A percentile compares a stretch with the other conserved stretches of the same genome.
Evolutionary conservation across 1,140 invertebrate species (phyloP).

Genomic region (Ladona fulva): DNA sequence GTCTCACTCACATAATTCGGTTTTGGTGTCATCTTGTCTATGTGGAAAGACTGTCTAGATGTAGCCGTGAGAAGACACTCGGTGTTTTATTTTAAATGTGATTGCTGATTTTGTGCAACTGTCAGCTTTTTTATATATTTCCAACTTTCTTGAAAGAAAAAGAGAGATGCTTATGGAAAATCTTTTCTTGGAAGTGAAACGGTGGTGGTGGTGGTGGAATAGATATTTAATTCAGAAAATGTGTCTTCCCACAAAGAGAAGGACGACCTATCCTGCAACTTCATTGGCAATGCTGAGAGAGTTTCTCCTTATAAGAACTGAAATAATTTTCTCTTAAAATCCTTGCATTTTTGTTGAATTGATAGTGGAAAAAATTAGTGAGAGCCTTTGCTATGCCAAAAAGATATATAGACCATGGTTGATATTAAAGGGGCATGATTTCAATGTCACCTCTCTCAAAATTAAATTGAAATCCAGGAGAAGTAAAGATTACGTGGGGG

Average conservation of each 20-base stretch:
- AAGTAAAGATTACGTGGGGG: background rate
- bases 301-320: background rate
- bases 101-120: constrained; percentile 22
- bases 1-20: constrained; percentile 25
- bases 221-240: constrained; percentile 60
- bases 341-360: background rate
- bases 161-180: background rate
- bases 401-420: constrained; percentile 19
- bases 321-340: background rate
- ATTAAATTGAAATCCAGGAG: background rate
- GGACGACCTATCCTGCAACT: constrained; percentile 11
- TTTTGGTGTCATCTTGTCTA: constrained; percentile 42
- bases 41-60: constrained; percentile 44
- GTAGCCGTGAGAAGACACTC: constrained; percentile 29
- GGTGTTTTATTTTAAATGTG: constrained; percentile 2
- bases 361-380: constrained; percentile 12
- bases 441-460: constrained; percentile 19
- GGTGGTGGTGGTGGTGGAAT: constrained; percentile 11
- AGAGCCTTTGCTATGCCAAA: constrained; percentile 18
- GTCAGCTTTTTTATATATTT: constrained; percentile 31
- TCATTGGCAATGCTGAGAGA: constrained; percentile 4
- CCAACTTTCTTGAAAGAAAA: constrained; percentile 20
- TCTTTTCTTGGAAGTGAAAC: background rate
- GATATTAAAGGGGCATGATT: constrained; percentile 22
- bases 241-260: constrained; percentile 64